Evolutionary conservation across 2,113 vertebrate genomes (phyloP), one percentile per base, ranked within the genome.

Genomic region (Climacteris rufus): DNA sequence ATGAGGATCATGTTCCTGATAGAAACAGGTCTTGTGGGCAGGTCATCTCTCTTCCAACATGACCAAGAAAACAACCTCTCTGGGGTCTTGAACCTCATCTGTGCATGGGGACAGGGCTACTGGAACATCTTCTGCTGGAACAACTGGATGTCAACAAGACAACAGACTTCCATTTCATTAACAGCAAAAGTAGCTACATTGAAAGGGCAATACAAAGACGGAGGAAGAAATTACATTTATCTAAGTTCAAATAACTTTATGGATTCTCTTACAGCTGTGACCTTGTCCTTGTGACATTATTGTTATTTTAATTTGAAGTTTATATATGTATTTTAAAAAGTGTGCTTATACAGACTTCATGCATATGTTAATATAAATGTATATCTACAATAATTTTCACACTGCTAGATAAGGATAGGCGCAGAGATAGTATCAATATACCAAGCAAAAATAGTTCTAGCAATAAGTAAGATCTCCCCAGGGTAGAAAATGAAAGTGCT

Each of bases 1-100:
- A 27, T 1, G 0, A 72, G 21, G 10, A 17, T 30, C 44, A 39
- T 0, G 1, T 7, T 31, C 50, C 44, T 77, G 21, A 12, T 13
- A 76, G 21, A 19, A 59, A 13, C 13, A 45, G 23, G 24, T 70
- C 24, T 12, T 3, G 2, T 68, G 47, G 15, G 13, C 7, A 4
- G 13, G 10, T 76, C 22, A 37, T 13, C 11, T 63, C 13, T 19
- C 13, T 42, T 74, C 59, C 35, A 44, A 13, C 8, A 56, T 4
- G 5, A 15, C 4, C 28, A 44, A 23, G 39, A 42, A 81, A 81
- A 35, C 39, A 14, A 11, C 28, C 31, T 39, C 28, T 15, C 6
- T 81, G 59, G 31, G 20, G 8, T 83, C 31, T 77, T 83, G 33
- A 17, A 31, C 15, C 31, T 15, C 52, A 37, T 10, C 37, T 82